These are phyloP conservation scores for crab-eating macaque (Macaca fascicularis) DNA, from an alignment of 2,113 vertebrate species.

Conservation along the genomic window DNA sequence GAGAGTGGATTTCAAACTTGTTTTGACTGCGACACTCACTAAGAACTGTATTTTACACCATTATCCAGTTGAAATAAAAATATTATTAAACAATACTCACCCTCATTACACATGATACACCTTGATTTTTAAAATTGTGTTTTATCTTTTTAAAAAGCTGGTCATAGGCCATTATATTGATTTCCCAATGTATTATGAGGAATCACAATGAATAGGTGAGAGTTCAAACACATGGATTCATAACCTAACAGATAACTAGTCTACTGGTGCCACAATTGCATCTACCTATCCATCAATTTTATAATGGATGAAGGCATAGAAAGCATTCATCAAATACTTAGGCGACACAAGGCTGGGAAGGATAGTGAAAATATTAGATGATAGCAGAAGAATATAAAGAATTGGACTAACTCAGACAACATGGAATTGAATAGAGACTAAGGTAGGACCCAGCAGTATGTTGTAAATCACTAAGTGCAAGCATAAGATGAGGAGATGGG, in stretches of 20 bases:
- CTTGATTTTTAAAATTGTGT: neutral
- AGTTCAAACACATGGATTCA: neutral
- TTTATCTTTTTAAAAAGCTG: neutral
- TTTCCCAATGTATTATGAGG: neutral
- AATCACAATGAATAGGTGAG: neutral
- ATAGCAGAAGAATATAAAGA: constrained; percentile 40
- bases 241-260: constrained; percentile 5
- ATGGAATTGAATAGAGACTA: neutral
- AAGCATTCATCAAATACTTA: neutral
- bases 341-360: constrained; percentile 12
- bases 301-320: constrained; percentile 7
- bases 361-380: constrained; percentile 15
- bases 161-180: neutral
- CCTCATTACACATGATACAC: neutral
- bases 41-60: constrained; percentile 28
- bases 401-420: neutral
- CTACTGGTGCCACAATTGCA: neutral
- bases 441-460: neutral
- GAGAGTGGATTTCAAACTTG: constrained; percentile 21
- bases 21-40: constrained; percentile 15
- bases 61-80: constrained; percentile 30
- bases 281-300: neutral
- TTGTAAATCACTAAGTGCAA: constrained; percentile 7
- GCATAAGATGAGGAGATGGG: neutral
- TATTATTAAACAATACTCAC: constrained; percentile 32